These are phyloP conservation scores for Ornithoptera alexandrae DNA, from an alignment of 2,888 invertebrate species.

Conservation along the genomic window DNA sequence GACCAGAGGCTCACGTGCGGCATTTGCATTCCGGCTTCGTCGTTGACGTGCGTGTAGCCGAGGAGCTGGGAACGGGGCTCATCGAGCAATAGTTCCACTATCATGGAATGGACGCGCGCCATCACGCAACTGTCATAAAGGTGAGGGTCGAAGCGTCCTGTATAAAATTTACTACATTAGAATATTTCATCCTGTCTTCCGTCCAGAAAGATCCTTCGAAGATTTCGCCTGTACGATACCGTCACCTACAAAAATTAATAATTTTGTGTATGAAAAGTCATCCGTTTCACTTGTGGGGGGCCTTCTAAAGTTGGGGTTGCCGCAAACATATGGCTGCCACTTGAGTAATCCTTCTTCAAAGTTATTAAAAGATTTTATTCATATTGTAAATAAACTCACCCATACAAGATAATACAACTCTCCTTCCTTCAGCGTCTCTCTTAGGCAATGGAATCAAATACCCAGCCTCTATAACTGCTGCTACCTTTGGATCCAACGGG, in stretches of 20 bases:
- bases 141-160: conserved; percentile 87
- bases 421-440: conserved; percentile 86
- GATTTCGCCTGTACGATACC: too few species aligned
- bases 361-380: too few species aligned
- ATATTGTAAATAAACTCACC: conserved; percentile 67
- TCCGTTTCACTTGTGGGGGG: too few species aligned
- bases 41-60: conserved; percentile 91
- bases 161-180: background rate
- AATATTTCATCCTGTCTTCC: background rate
- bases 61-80: conserved; percentile 86
- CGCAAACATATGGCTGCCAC: too few species aligned
- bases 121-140: conserved; percentile 89
- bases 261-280: too few species aligned
- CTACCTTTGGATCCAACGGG: conserved; percentile 87
- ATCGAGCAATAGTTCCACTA: conserved; percentile 91
- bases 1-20: conserved; percentile 91
- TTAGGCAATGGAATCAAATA: conserved; percentile 87
- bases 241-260: too few species aligned
- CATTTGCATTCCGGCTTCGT: conserved; percentile 91
- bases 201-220: background rate
- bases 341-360: too few species aligned
- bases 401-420: conserved; percentile 89
- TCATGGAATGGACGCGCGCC: conserved; percentile 90
- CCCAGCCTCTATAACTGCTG: conserved; percentile 89
- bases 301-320: too few species aligned